phyloP scores from a whole-genome alignment of 2,797 vertebrate species.

The Thalassophryne amazonica region DNA sequence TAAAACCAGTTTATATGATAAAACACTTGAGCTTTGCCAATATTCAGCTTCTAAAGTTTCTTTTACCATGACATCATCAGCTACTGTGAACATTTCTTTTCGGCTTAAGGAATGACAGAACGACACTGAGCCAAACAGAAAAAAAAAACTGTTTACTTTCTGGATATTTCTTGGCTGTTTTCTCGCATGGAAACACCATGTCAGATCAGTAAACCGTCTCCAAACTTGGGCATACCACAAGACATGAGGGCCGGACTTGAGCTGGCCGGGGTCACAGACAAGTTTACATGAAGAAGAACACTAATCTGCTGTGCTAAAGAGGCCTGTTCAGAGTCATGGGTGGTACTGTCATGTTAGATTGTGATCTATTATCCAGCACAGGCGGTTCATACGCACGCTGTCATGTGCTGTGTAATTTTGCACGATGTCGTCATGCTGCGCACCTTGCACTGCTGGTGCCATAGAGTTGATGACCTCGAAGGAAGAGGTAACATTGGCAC shows the following conservation, averaged over 20 bases:
- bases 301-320: slow-evolving; percentile 43
- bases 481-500: slow-evolving; percentile 90
- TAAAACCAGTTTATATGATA: too few species aligned
- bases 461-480: slow-evolving; percentile 90
- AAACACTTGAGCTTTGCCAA: too few species aligned
- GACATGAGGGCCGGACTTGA: slow-evolving; percentile 56
- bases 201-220: slow-evolving; percentile 75
- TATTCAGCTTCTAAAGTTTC: too few species aligned
- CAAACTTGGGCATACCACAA: slow-evolving; percentile 84
- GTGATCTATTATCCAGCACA: slow-evolving; percentile 31
- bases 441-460: slow-evolving; percentile 76
- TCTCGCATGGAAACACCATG: slow-evolving; percentile 55
- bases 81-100: background rate
- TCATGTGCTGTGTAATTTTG: slow-evolving; percentile 5
- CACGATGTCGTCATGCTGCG: background rate
- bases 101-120: background rate
- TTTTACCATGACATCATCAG: background rate
- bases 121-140: background rate
- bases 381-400: slow-evolving; percentile 1
- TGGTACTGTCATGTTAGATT: slow-evolving; percentile 36
- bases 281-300: slow-evolving; percentile 72
- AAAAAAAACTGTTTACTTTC: slow-evolving; percentile 41
- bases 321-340: slow-evolving; percentile 34
- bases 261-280: slow-evolving; percentile 39
- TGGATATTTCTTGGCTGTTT: slow-evolving; percentile 25